A percentile compares a stretch with the other conserved stretches of the same genome.
Conservation (phyloP, 2,888 invertebrate species). For the Pyralis farinalis region DNA sequence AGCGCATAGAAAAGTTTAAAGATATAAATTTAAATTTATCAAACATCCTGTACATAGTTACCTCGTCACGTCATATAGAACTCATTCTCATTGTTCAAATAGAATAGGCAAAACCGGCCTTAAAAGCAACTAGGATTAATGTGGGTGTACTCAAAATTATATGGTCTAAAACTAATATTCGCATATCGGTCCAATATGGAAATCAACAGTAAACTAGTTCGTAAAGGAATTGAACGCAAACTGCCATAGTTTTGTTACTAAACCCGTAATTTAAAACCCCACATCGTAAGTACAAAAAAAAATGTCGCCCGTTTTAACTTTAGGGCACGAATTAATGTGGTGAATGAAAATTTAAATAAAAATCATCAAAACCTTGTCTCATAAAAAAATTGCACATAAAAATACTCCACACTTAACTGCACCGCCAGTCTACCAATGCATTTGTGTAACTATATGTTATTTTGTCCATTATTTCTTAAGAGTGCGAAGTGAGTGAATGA, state of each 20-base stretch:
- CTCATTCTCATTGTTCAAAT: constrained; percentile 58
- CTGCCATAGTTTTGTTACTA: constrained; percentile 71
- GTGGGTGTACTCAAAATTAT: constrained; percentile 34
- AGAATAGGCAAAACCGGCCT: constrained; percentile 76
- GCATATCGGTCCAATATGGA: constrained; percentile 32
- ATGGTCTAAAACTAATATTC: constrained; percentile 25
- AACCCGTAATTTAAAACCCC: constrained; percentile 39
- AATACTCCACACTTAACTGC: too few relatives aligned
- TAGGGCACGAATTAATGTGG: constrained; percentile 13
- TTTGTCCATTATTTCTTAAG: too few relatives aligned
- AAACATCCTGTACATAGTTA: constrained; percentile 68
- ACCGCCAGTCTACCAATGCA: too few relatives aligned
- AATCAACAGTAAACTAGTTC: constrained; percentile 29
- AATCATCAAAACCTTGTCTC: too few relatives aligned
- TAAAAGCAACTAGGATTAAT: constrained; percentile 57
- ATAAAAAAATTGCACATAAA: too few relatives aligned
- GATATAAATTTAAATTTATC: constrained; percentile 47
- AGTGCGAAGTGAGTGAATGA: too few relatives aligned
- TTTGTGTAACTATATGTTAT: too few relatives aligned
- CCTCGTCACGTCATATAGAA: constrained; percentile 40
- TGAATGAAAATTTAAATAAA: constrained; percentile 9
- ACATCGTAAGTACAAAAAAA: constrained; percentile 46
- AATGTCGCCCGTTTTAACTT: constrained; percentile 18
- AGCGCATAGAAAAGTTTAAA: constrained; percentile 39
- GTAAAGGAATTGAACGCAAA: constrained; percentile 74